Conservation (phyloP, 2,888 invertebrate species). For the Phasia obesa region DNA sequence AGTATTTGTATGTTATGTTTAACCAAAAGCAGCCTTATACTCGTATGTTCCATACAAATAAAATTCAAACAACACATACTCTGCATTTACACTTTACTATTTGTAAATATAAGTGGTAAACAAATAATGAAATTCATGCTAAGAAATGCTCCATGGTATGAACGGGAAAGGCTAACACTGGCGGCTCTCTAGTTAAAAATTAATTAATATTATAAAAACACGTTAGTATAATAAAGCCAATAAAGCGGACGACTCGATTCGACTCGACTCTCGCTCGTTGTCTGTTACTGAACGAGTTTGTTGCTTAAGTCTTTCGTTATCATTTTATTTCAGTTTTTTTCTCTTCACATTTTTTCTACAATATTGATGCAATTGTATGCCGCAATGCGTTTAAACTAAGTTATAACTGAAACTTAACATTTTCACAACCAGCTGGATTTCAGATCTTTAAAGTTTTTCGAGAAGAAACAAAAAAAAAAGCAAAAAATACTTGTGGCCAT, state of each 20-base stretch:
- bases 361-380: constrained; percentile 49
- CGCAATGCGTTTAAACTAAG: constrained; percentile 46
- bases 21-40: not conserved
- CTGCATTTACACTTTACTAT: not conserved
- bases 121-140: constrained; percentile 20
- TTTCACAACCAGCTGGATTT: constrained; percentile 17
- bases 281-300: constrained; percentile 57
- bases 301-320: constrained; percentile 72
- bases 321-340: constrained; percentile 3
- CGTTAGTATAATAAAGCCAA: not conserved
- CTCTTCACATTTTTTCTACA: not conserved
- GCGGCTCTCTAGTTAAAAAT: not conserved
- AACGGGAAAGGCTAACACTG: not conserved
- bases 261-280: not conserved
- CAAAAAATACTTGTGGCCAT: constrained; percentile 16
- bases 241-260: not conserved
- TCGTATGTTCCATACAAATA: not conserved
- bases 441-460: constrained; percentile 30
- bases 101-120: not conserved
- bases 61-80: not conserved
- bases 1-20: not conserved
- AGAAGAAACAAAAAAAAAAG: no score
- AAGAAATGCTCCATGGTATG: not conserved
- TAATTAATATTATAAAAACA: not conserved
- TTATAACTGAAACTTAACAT: constrained; percentile 29